Base-by-base conservation (phyloP, 2,888 invertebrate genomes). In the Serrognathus titanus region DNA sequence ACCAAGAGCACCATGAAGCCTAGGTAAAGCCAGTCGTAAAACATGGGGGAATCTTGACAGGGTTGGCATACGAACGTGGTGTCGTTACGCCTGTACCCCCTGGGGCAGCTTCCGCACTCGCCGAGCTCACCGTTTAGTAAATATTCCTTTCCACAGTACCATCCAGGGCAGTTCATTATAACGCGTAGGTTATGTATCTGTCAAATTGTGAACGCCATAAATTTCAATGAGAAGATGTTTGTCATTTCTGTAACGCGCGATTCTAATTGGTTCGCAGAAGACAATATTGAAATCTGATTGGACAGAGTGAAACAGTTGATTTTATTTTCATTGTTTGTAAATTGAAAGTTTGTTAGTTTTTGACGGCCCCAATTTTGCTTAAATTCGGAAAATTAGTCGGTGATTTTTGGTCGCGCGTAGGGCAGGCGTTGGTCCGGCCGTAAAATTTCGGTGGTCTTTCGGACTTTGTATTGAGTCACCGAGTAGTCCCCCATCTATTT, bases 1-100 rank as follows among this genome's bases (percentile, higher is more conserved):
- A 95, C 91, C 43, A 96, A 74, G 11, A 97, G 76, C 0, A 90
- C 92, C 92, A 97, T 95, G 71, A 97, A 98, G 1, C 94, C 92
- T 16, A 97, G 84, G 74, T 94, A 95, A 45, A 97, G 82, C 91
- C 94, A 95, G 69, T 97, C 97, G 71, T 97, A 97, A 40, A 92
- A 83, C 10, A 85, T 82, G 0, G 94, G 90, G 37, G 81, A 81
- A 52, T 89, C 88, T 1, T 83, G 81, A 71, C 97, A 97, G 2
- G 84, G 84, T 40, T 89, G 85, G 53, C 89, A 91, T 73, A 97
- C 95, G 35, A 87, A 85, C 48, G 88, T 89, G 1, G 85, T 82
- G 1, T 81, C 78, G 69, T 87, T 87, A 43, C 90, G 86, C 35
- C 90, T 81, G 69, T 82, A 94, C 0, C 97, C 96, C 64, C 93